Percentiles rank a stretch among this genome's conserved stretches.
phyloP scores from a whole-genome alignment of 2,113 vertebrate genomes.

The Sander lucioperca region DNA sequence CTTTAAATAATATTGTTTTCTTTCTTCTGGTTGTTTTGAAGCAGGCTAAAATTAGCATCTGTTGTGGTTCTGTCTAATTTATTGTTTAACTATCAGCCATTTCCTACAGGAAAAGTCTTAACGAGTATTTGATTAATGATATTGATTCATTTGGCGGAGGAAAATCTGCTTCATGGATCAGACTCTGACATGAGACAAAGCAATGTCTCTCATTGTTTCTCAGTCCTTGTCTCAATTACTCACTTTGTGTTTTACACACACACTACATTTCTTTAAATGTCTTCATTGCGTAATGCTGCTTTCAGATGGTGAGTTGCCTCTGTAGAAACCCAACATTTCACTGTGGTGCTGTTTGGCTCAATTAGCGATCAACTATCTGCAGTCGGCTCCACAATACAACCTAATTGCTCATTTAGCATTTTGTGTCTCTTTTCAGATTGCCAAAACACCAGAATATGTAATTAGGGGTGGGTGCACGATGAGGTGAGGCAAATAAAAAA shows the following conservation, averaged over 20 bases:
- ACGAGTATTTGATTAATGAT: slow-evolving; percentile 78
- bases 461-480: slow-evolving; percentile 51
- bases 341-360: slow-evolving; percentile 16
- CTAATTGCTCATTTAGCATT: slow-evolving; percentile 73
- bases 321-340: background rate
- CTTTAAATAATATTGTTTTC: slow-evolving; percentile 1
- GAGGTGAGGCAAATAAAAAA: slow-evolving; percentile 54
- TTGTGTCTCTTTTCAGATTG: slow-evolving; percentile 55
- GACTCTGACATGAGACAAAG: slow-evolving; percentile 43
- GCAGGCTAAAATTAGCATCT: slow-evolving; percentile 60
- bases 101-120: slow-evolving; percentile 76
- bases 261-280: slow-evolving; percentile 3
- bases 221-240: background rate
- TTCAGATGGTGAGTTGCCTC: background rate
- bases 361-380: slow-evolving; percentile 23
- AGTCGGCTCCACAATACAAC: slow-evolving; percentile 55
- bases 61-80: slow-evolving; percentile 64
- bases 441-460: slow-evolving; percentile 53
- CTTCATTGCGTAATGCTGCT: background rate
- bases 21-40: slow-evolving; percentile 31
- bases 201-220: background rate
- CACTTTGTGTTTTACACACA: background rate
- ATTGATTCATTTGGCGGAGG: slow-evolving; percentile 70
- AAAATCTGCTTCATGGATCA: slow-evolving; percentile 64
- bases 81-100: slow-evolving; percentile 65